Evolutionary conservation across 2,888 invertebrate genomes (phyloP), one percentile per base, ranked within the genome.

Genomic region (Toxonevra muliebris): DNA sequence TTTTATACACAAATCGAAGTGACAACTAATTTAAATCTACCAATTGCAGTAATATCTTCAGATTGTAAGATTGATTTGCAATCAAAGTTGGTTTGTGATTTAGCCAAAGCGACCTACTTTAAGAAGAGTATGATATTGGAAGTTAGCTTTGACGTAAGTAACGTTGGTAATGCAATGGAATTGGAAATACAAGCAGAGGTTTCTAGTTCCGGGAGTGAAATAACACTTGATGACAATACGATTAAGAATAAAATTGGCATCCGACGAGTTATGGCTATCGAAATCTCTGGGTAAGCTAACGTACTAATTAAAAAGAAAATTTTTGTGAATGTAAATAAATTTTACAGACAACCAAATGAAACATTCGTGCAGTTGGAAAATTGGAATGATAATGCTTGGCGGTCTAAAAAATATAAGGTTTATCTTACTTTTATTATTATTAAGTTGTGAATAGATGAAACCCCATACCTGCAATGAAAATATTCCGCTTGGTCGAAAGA

Each of bases 1-100:
- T 86, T 83, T 71, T 75, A 80, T 19, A 78, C 84, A 0, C 76
- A 82, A 70, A 52, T 86, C 8, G 71, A 74, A 41, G 74, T 86
- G 1, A 74, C 75, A 9, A 74, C 85, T 42, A 84, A 85, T 2
- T 72, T 77, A 20, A 67, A 70, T 55, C 67, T 74, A 19, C 59
- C 67, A 1, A 73, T 76, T 50, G 70, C 71, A 13, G 72, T 73
- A 62, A 69, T 74, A 15, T 77, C 77, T 19, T 65, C 76, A 15
- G 58, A 71, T 65, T 77, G 77, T 66, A 66, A 61, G 9, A 15
- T 63, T n/a, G 50, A 64, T 2, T 58, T 71, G n/a, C 62, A 71
- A 5, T 50, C 41, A 15, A 41, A 40, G 52, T 41, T 75, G 13
- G 15, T 64, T 1, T 76, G 76, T 62, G 65, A 71, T 53, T 19